Evolutionary conservation across 2,888 invertebrate genomes (phyloP), one percentile per base, ranked within the genome.

Genomic region (Protonemura montana): DNA sequence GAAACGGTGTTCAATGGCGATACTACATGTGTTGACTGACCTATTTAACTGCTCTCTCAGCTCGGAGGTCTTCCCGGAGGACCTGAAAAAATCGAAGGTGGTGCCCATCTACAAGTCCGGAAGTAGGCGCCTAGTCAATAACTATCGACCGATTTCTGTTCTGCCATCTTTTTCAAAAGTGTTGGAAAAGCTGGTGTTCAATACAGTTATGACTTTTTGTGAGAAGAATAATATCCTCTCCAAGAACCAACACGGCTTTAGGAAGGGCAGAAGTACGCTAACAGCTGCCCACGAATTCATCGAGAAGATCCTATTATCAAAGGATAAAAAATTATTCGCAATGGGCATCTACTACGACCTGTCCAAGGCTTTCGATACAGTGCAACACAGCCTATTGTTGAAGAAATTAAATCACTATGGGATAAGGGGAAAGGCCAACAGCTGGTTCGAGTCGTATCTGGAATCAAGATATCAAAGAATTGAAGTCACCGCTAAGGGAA

Each of bases 81-180:
- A 78, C 10, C 82, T 87, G 35, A 87, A 87, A 86, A 82, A 42
- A 25, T 83, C 86, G 26, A 41, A 86, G 21, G 76, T 87, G 10
- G 77, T 81, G 42, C 85, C 87, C 16, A 13, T 87, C 16, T 85
- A 85, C 76, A 87, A 87, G 86, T 29, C 42, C n/a, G 83, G 83
- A 27, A 35, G 82, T 25, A 85, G 84, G 59, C 21, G 41, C 59
- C 26, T 80, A 16, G 27, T 35, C 7, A 42, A 27, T 85, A 87
- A 87, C 78, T 87, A 84, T 35, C 76, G 87, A 83, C 87, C 87
- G 16, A 87, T 87, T 25, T 85, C 87, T 27, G 25, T 87, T 26
- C 30, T 87, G 25, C 85, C 86, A 26, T 28, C 30, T n/a, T 87
- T 87, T 41, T 28, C 83, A n/a, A 87, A 87, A 78, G 29, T 87